A percentile compares a stretch with the other conserved stretches of the same genome.
These are phyloP conservation scores for Drosophila kohkoa DNA, from an alignment of 1,140 invertebrate genomes.

Conservation along the genomic window DNA sequence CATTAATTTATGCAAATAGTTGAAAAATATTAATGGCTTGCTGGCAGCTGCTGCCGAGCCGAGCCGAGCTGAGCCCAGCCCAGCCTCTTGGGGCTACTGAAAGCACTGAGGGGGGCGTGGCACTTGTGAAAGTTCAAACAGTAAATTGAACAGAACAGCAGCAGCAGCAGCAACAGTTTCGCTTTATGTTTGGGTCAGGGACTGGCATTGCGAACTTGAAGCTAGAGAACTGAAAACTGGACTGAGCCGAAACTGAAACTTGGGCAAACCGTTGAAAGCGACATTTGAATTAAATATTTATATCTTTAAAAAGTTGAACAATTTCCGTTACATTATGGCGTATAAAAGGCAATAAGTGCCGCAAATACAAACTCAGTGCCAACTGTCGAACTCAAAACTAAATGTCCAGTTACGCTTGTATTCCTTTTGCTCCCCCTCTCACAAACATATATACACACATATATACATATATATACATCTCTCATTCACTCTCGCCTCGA, in stretches of 20 bases:
- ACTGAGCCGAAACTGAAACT: neutral
- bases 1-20: slow-evolving; percentile 84
- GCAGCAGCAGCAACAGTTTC: slow-evolving; percentile 44
- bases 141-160: slow-evolving; percentile 55
- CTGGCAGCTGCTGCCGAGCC: slow-evolving; percentile 52
- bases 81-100: neutral
- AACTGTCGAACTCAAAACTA: slow-evolving; percentile 52
- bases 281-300: slow-evolving; percentile 76
- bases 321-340: slow-evolving; percentile 81
- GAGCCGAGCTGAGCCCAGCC: neutral
- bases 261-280: slow-evolving; percentile 13
- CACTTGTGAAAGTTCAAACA: slow-evolving; percentile 40
- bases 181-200: slow-evolving; percentile 17
- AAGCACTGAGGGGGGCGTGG: neutral
- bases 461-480: too few relatives aligned
- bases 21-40: slow-evolving; percentile 79
- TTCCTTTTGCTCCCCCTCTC: neutral
- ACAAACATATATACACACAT: too few relatives aligned
- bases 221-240: neutral
- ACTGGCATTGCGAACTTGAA: slow-evolving; percentile 1
- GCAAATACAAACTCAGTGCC: slow-evolving; percentile 35
- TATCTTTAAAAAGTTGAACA: slow-evolving; percentile 78
- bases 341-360: slow-evolving; percentile 73
- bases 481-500: slow-evolving; percentile 20
- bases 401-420: slow-evolving; percentile 6